Percentiles rank a stretch among this genome's conserved stretches.
Evolutionary conservation across 2,113 vertebrate species (phyloP).

Genomic region (Microcebus ravelobensis): DNA sequence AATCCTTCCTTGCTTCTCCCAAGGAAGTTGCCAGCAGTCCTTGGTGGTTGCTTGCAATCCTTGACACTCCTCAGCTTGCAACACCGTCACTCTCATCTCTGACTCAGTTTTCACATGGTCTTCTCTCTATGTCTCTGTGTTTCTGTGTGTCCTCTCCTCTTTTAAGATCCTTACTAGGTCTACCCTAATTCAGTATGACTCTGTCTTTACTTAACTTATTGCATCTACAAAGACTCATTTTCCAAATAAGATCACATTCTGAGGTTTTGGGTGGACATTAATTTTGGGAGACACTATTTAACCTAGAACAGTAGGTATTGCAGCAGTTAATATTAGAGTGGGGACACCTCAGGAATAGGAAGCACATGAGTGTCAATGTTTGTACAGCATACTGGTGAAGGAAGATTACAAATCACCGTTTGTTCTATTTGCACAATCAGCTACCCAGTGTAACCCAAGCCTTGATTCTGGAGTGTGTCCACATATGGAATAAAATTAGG

Average conservation of each 20-base stretch:
- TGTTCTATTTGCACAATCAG: background rate
- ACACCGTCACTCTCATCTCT: background rate
- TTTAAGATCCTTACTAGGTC: background rate
- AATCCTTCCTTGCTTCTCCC: background rate
- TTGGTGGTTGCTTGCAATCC: accelerated
- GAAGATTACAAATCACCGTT: background rate
- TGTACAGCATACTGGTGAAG: background rate
- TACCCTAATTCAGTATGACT: background rate
- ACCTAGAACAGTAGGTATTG: too few species aligned
- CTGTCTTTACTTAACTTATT: background rate
- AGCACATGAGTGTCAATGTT: background rate
- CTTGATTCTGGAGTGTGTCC: background rate
- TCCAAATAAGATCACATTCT: background rate
- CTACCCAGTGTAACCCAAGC: background rate
- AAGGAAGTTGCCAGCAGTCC: background rate
- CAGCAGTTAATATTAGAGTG: background rate
- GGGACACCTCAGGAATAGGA: background rate
- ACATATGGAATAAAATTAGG: background rate
- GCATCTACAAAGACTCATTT: background rate
- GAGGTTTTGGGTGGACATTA: background rate
- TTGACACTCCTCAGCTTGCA: background rate
- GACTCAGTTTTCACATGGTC: background rate
- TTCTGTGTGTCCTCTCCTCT: too few species aligned
- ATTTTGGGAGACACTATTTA: background rate
- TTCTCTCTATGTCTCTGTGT: background rate